Base-by-base conservation (phyloP, 2,888 invertebrate genomes). In the Schizaphis graminum region DNA sequence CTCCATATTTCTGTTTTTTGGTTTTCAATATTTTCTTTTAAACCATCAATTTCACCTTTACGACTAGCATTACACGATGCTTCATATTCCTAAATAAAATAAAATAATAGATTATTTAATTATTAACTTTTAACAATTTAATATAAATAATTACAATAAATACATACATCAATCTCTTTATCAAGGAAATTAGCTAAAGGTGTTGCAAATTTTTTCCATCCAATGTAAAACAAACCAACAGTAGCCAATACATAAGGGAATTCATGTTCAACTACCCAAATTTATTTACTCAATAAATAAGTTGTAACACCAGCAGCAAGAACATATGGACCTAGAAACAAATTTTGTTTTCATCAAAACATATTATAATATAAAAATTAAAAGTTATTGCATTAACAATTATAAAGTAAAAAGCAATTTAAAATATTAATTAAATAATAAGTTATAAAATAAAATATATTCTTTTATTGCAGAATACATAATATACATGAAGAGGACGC, bases 231-330 rank as follows among this genome's bases (percentile, higher is more conserved):
- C 96, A 98, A 97, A 4, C 98, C 95, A 16, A 97, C 96, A 92
- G 98, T 96, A 0, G 98, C 97, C 16, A 98, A 95, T 92, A 98
- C 98, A 93, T 97, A 97, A 96, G 97, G 98, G 96, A 97, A 98
- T 96, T 99, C 98, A 95, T 99, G 99, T 96, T 99, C 99, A 97
- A 99, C 96, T 1, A 99, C 98, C 95, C 97, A 98, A 95, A 98
- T 97, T 96, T 99, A 99, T 96, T 99, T 99, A 96, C 99, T 99
- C 96, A 98, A 96, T 94, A 99, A 96, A 96, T 98, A 99, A 1
- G 98, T 98, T 94, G 97, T 96, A 8, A 99, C 96, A 95, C 98
- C 98, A 94, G 97, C 96, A 56, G 98, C 97, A 95, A 99, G 98
- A 77, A 98, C 97, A 96, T 99, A 99, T 0, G 99, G 99, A 49